phyloP scores from a whole-genome alignment of 2,113 vertebrate species.

The Dipodomys spectabilis region DNA sequence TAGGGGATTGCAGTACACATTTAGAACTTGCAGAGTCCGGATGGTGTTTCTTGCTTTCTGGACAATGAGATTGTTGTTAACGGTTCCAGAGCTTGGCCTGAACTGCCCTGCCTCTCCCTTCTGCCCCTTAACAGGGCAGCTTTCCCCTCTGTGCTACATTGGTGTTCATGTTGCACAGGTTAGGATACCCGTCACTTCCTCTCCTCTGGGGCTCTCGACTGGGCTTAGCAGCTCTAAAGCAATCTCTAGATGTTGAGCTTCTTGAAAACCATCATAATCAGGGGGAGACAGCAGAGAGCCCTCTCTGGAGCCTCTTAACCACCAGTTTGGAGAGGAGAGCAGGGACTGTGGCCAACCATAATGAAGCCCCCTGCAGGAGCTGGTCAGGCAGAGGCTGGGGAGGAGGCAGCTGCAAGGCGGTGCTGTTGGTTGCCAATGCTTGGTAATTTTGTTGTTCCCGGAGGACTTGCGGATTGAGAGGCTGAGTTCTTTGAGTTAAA shows the following conservation, averaged over 20 bases:
- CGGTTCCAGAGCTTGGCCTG: neutral
- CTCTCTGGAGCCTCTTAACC: slow-evolving; percentile 67
- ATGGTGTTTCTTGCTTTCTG: neutral
- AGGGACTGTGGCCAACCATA: slow-evolving; percentile 33
- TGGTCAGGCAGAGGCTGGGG: neutral
- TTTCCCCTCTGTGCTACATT: neutral
- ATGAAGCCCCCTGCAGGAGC: neutral
- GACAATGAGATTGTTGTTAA: neutral
- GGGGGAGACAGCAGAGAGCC: slow-evolving; percentile 15
- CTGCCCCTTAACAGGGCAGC: neutral
- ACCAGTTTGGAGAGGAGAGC: slow-evolving; percentile 54
- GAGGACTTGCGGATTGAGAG: neutral
- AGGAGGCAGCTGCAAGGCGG: neutral
- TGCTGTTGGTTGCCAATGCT: neutral
- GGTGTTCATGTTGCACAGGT: neutral
- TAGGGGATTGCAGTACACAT: neutral
- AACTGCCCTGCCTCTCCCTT: neutral
- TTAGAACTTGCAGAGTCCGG: neutral
- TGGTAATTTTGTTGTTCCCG: neutral
- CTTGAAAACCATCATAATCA: slow-evolving; percentile 67
- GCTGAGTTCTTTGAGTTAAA: neutral
- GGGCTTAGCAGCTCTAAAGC: neutral
- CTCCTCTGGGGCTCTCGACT: neutral
- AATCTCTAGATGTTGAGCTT: neutral
- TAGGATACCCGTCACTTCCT: neutral